phyloP scores from a whole-genome alignment of 2,797 vertebrate genomes.

The Lagocephalus sceleratus region DNA sequence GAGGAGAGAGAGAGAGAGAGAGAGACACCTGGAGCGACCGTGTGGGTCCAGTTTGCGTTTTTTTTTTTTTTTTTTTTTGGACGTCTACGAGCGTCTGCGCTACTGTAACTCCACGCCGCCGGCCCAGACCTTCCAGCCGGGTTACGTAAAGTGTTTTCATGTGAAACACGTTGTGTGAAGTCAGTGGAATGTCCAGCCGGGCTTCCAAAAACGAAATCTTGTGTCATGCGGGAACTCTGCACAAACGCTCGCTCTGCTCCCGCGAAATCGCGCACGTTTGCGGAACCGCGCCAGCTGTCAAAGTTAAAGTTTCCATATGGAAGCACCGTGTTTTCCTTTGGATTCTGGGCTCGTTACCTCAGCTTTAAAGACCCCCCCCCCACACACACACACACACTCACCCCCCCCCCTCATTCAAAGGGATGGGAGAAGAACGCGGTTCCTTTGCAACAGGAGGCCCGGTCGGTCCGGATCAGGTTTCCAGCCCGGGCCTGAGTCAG shows the following conservation, averaged over 20 bases:
- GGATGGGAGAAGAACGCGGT: conserved; percentile 20
- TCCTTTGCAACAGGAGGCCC: conserved; percentile 50
- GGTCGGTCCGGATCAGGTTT: conserved; percentile 63
- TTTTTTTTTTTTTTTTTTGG: no score
- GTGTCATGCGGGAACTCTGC: conserved; percentile 63
- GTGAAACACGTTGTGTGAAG: conserved; percentile 74
- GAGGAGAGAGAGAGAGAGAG: no score
- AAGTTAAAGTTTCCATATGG: background rate
- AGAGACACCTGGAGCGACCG: no score
- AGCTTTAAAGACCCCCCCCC: background rate
- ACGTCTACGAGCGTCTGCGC: background rate
- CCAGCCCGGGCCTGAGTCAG: conserved; percentile 62
- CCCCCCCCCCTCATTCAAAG: conserved; percentile 27
- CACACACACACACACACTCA: no score
- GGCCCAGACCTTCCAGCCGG: conserved; percentile 47
- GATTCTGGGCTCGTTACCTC: conserved; percentile 6
- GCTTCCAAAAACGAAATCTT: conserved; percentile 68
- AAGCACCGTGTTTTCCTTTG: conserved; percentile 1
- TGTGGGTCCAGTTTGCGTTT: no score
- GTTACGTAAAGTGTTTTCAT: conserved; percentile 77
- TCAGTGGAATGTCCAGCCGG: conserved; percentile 73
- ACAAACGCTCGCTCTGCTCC: conserved; percentile 52
- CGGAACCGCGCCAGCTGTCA: conserved; percentile 39
- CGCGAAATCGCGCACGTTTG: conserved; percentile 29
- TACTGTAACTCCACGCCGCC: conserved; percentile 47